Evolutionary conservation across 2,113 vertebrate species (phyloP).

Genomic region (Gymnarchus niloticus): DNA sequence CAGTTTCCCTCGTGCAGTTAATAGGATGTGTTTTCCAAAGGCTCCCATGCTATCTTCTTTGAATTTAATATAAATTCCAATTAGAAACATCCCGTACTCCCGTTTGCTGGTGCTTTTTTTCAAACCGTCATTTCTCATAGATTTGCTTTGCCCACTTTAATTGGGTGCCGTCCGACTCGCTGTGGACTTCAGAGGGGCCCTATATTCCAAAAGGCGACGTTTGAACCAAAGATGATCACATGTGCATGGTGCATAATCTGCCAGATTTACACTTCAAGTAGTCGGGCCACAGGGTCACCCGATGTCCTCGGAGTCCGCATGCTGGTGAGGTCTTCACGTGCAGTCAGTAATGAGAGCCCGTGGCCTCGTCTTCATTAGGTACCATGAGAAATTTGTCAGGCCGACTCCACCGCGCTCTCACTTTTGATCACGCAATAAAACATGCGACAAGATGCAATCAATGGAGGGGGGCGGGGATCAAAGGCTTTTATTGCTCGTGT

Average conservation of each 20-base stretch:
- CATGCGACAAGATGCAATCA: not conserved
- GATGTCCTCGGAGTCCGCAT: not conserved
- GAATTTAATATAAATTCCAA: conserved; percentile 13
- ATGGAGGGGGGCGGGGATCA: not conserved
- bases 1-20: not conserved
- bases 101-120: not conserved
- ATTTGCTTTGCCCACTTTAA: not conserved
- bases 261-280: not conserved
- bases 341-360: not conserved
- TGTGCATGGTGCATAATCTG: not conserved
- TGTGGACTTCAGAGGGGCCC: not conserved
- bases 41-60: not conserved
- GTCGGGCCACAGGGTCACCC: too few relatives aligned
- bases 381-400: not conserved
- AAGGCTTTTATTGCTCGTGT: not conserved
- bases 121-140: not conserved
- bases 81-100: not conserved
- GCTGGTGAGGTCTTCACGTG: not conserved
- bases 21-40: not conserved
- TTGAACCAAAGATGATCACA: not conserved
- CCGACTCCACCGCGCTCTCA: not conserved
- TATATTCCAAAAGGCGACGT: not conserved
- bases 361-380: not conserved
- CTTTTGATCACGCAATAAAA: not conserved
- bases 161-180: not conserved